Evolutionary conservation across 2,113 vertebrate species (phyloP).

Genomic region (Datnioides undecimradiatus): DNA sequence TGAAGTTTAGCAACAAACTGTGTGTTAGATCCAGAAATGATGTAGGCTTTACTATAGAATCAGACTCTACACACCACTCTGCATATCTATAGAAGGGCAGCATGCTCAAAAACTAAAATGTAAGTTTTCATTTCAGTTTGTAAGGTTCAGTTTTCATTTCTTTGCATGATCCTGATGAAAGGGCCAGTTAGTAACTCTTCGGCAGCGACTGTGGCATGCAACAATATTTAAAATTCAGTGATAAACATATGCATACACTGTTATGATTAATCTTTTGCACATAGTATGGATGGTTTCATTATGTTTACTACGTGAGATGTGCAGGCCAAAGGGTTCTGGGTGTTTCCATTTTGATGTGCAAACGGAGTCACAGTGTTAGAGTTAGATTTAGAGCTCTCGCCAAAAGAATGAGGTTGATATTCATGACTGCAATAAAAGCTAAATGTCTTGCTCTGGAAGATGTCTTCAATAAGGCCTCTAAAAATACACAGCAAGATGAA

Average conservation of each 20-base stretch:
- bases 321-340: neutral
- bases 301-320: neutral
- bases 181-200: neutral
- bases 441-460: too few species aligned
- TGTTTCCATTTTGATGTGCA: neutral
- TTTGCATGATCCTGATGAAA: neutral
- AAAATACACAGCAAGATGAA: neutral
- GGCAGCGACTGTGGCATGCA: neutral
- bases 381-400: too few species aligned
- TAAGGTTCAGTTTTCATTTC: neutral
- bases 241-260: neutral
- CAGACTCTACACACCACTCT: neutral
- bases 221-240: neutral
- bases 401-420: too few species aligned
- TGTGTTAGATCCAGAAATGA: neutral
- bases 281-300: neutral
- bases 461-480: neutral
- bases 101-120: neutral
- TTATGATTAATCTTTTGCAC: neutral
- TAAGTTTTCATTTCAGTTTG: neutral
- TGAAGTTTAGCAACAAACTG: neutral
- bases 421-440: too few species aligned
- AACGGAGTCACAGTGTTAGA: neutral
- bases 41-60: neutral
- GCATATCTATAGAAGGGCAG: neutral